Percentiles rank a stretch among this genome's conserved stretches.
Conservation (phyloP, 2,797 vertebrate species). For the Naso thynnoides region DNA sequence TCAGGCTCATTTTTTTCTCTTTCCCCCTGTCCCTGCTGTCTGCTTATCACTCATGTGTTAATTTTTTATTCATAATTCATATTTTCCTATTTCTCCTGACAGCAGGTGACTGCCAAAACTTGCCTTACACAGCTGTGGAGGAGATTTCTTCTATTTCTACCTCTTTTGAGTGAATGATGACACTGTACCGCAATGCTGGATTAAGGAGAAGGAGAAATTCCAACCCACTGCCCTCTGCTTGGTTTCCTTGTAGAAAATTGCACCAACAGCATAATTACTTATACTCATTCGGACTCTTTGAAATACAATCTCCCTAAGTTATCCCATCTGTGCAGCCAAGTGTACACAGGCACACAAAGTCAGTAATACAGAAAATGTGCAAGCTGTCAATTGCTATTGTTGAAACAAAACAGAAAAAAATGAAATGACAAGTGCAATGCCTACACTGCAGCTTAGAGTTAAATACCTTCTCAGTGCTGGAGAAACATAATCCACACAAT, state of each 20-base stretch:
- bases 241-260: conserved; percentile 69
- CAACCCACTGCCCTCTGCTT: conserved; percentile 67
- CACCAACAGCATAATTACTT: conserved; percentile 74
- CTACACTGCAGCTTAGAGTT: conserved; percentile 76
- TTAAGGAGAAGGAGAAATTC: conserved; percentile 47
- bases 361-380: conserved; percentile 76
- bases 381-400: conserved; percentile 74
- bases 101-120: conserved; percentile 72
- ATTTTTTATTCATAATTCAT: conserved; percentile 79
- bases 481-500: conserved; percentile 88
- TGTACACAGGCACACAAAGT: conserved; percentile 63
- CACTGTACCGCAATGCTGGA: conserved; percentile 72
- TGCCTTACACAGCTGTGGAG: conserved; percentile 63
- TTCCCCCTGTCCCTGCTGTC: conserved; percentile 48
- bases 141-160: conserved; percentile 64
- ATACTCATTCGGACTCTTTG: conserved; percentile 70
- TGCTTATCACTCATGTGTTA: conserved; percentile 67
- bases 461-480: conserved; percentile 81
- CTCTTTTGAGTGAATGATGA: conserved; percentile 78
- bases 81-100: conserved; percentile 59
- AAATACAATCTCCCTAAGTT: conserved; percentile 74
- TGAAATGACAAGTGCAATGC: conserved; percentile 70
- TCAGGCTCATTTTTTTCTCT: conserved; percentile 49
- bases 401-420: conserved; percentile 23
- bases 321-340: conserved; percentile 72